Evolutionary conservation across 2,888 invertebrate genomes (phyloP).

Genomic region (Oligia fasciuncula): DNA sequence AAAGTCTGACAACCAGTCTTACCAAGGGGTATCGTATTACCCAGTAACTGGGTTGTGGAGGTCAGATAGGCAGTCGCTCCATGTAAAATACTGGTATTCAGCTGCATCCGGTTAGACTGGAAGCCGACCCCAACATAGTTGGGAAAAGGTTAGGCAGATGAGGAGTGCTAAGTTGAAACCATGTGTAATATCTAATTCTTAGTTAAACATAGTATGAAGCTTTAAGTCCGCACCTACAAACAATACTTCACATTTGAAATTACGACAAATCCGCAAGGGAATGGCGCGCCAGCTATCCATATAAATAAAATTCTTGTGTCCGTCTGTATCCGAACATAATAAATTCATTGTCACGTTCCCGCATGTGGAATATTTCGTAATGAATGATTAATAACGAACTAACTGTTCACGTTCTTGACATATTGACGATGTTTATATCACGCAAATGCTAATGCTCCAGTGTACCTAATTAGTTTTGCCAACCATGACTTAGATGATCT

Average conservation of each 20-base stretch:
- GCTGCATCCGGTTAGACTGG: too few species aligned
- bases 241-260: constrained; percentile 40
- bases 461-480: constrained; percentile 2
- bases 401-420: constrained; percentile 38
- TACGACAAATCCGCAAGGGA: constrained; percentile 62
- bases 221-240: constrained; percentile 14
- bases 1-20: too few species aligned
- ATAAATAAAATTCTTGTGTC: constrained; percentile 74
- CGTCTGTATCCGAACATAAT: constrained; percentile 73
- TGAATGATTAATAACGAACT: constrained; percentile 68
- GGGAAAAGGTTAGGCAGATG: too few species aligned
- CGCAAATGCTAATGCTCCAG: background rate
- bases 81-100: too few species aligned
- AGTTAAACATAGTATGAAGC: background rate
- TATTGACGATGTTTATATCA: constrained; percentile 12
- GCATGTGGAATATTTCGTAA: constrained; percentile 71
- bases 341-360: constrained; percentile 75
- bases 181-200: background rate
- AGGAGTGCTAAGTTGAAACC: background rate
- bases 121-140: too few species aligned
- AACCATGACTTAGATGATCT: background rate
- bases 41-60: too few species aligned
- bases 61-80: too few species aligned
- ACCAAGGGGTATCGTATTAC: too few species aligned
- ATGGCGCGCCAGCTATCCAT: constrained; percentile 70